Evolutionary conservation across 2,797 vertebrate species (phyloP), one percentile per base, ranked within the genome.

Genomic region (Tolypeutes matacus): DNA sequence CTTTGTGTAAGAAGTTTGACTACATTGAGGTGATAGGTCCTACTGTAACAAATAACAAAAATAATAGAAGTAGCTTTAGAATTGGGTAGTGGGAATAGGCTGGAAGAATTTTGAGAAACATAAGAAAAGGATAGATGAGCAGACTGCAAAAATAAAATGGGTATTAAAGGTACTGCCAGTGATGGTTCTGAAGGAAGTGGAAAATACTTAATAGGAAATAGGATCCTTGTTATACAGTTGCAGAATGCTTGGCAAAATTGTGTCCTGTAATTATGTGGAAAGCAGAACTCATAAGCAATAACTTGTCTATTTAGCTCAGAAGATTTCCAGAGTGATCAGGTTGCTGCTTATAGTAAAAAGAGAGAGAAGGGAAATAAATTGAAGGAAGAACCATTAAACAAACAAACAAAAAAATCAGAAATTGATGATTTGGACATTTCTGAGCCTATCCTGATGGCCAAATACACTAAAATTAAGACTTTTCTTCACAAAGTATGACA

Each of bases 391-490:
- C 2, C 17, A 2, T 42, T 83, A 67, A 81, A 65, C 11, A 76
- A 84, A 94, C n/a, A n/a, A n/a, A n/a, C n/a, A n/a, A 92, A 51
- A 42, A n/a, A 70, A 70, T 7, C 23, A 76, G 36, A 91, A 91
- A 3, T 31, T 72, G 4, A 65, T 46, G 29, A 77, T 60, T n/a
- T 86, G 27, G 60, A 31, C 73, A 86, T 77, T 62, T 34, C 8
- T 64, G 15, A 62, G 15, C 21, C 21, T 81, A 20, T 56, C 1
- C 18, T 72, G 34, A 49, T 82, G 8, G 15, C 4, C 75, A 70
- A 89, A 73, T 23, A 72, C 3, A 62, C 4, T 29, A 86, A 82
- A 78, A 42, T 29, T 62, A 65, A 87, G 67, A 91, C 0, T 60
- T 20, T 31, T 3, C 23, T 69, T 84, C 18, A 20, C 65, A 78